Conservation (phyloP, 2,797 vertebrate genomes). For the Ispidina lecontei region DNA sequence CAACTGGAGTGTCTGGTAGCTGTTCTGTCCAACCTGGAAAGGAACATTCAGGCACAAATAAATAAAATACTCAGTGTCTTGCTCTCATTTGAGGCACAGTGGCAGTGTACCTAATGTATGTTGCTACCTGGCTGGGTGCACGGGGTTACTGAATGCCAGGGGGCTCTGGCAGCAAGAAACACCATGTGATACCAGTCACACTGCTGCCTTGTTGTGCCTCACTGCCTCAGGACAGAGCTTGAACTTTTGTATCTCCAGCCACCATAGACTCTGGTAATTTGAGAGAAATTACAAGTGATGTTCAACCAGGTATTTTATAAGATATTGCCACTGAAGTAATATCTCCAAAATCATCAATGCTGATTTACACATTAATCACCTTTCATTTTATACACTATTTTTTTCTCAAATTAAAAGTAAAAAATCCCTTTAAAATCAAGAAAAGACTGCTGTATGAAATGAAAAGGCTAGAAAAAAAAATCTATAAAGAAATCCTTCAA, state of each 20-base stretch:
- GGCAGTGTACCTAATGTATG: neutral
- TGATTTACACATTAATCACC: neutral
- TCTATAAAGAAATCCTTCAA: neutral
- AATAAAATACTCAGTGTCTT: neutral
- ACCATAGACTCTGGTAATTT: neutral
- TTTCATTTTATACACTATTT: neutral
- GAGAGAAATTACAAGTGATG: neutral
- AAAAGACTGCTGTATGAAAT: neutral
- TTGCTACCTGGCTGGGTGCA: neutral
- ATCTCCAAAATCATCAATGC: neutral
- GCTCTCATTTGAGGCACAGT: neutral
- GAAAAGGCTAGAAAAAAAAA: neutral
- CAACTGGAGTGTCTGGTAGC: slow-evolving; percentile 85
- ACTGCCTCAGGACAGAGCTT: neutral
- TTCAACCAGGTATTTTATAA: neutral
- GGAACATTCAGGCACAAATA: neutral
- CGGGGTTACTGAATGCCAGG: neutral
- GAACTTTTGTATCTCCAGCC: neutral
- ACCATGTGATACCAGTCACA: neutral
- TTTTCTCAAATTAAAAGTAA: neutral
- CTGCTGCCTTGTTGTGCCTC: neutral
- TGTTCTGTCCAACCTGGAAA: slow-evolving; percentile 89
- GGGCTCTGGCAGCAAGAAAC: neutral
- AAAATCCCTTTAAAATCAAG: neutral
- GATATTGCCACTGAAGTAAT: neutral